Conservation (phyloP, 2,797 vertebrate species). For the Sebastes flavidus region DNA sequence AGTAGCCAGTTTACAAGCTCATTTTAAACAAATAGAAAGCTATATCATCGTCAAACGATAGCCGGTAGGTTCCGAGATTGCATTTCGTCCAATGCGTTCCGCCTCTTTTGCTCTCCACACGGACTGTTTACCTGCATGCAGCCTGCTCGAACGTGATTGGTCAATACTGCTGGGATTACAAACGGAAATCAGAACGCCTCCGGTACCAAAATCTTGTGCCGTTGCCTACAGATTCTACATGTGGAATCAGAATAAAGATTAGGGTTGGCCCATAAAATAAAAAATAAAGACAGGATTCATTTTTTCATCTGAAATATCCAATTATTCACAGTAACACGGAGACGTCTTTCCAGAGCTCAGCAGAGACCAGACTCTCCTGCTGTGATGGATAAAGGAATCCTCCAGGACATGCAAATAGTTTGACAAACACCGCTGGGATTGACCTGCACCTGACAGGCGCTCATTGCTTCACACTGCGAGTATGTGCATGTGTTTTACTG, state of each 20-base stretch:
- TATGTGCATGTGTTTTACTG: not conserved
- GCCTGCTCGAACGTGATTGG: too few relatives aligned
- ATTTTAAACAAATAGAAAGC: too few relatives aligned
- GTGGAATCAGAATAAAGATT: too few relatives aligned
- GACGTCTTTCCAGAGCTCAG: not conserved
- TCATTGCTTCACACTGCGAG: not conserved
- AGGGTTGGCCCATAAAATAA: not conserved
- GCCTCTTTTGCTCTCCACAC: too few relatives aligned
- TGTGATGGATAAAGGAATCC: constrained; percentile 4
- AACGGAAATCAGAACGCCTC: too few relatives aligned
- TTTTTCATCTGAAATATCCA: not conserved
- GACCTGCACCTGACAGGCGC: not conserved
- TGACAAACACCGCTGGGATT: not conserved
- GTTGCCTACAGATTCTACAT: too few relatives aligned
- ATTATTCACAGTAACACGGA: not conserved
- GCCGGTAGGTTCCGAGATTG: too few relatives aligned
- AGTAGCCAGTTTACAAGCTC: not conserved
- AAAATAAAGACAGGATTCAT: not conserved
- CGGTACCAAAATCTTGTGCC: too few relatives aligned
- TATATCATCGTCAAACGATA: too few relatives aligned
- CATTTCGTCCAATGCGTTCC: too few relatives aligned
- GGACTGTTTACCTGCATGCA: too few relatives aligned
- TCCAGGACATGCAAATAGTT: constrained; percentile 14
- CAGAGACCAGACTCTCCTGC: not conserved
- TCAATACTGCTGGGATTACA: too few relatives aligned